phyloP scores from a whole-genome alignment of 2,797 vertebrate genomes.

The Vespertilio murinus region DNA sequence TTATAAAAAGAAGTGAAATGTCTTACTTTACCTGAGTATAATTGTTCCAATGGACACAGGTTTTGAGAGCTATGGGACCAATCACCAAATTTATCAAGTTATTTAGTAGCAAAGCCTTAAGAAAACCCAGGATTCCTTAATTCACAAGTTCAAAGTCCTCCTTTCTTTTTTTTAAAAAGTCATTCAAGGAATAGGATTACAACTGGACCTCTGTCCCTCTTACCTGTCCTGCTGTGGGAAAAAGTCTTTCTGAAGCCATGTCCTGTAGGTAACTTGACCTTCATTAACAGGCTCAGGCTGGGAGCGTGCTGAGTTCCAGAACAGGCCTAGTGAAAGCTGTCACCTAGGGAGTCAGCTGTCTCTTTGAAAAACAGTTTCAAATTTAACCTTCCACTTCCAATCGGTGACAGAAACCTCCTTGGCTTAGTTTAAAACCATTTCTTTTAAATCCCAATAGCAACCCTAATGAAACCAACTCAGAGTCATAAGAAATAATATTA shows the following conservation, averaged over 20 bases:
- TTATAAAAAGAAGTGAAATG: background rate
- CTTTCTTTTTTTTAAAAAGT: background rate
- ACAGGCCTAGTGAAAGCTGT: background rate
- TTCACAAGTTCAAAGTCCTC: background rate
- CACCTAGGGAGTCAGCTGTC: background rate
- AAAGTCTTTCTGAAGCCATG: background rate
- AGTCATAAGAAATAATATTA: slow-evolving; percentile 18
- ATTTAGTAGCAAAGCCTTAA: slow-evolving; percentile 4
- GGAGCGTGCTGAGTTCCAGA: background rate
- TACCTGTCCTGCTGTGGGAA: background rate
- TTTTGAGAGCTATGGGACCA: background rate
- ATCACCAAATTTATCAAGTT: background rate
- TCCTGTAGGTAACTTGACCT: background rate
- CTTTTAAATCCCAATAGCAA: slow-evolving; percentile 27
- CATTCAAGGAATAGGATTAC: background rate
- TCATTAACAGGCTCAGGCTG: background rate
- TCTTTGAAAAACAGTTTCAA: slow-evolving; percentile 20
- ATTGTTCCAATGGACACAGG: background rate
- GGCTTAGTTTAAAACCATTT: slow-evolving; percentile 16
- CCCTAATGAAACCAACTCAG: background rate
- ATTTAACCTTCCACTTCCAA: slow-evolving; percentile 4
- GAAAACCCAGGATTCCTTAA: background rate
- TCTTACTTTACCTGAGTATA: slow-evolving; percentile 9
- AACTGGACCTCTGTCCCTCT: background rate
- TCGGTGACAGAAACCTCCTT: slow-evolving; percentile 16